These are phyloP conservation scores for Pempheris klunzingeri DNA, from an alignment of 2,797 vertebrate genomes.

Conservation along the genomic window DNA sequence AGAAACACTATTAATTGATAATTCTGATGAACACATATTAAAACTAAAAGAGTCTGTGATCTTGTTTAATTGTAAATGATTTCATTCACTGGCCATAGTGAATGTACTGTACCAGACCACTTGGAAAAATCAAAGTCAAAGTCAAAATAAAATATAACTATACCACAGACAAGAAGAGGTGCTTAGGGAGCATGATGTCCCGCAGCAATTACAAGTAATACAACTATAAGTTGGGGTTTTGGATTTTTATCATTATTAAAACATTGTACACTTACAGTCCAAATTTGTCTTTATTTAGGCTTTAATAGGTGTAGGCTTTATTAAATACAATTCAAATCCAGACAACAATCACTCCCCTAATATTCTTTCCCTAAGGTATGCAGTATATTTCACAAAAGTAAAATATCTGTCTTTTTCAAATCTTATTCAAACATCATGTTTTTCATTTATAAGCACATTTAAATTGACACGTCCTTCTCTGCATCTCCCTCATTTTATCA, in stretches of 20 bases:
- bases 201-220: background rate
- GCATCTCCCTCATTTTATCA: slow-evolving; percentile 16
- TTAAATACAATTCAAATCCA: slow-evolving; percentile 25
- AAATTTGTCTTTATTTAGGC: slow-evolving; percentile 5
- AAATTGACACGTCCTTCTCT: background rate
- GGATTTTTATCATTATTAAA: background rate
- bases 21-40: slow-evolving; percentile 33
- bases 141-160: background rate
- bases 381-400: slow-evolving; percentile 3
- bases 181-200: background rate
- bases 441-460: slow-evolving; percentile 14
- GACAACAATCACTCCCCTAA: background rate
- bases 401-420: background rate
- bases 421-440: background rate
- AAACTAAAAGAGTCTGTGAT: slow-evolving; percentile 30
- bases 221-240: background rate
- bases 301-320: background rate
- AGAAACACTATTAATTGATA: slow-evolving; percentile 15
- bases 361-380: background rate
- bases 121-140: background rate
- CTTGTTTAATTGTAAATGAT: slow-evolving; percentile 15
- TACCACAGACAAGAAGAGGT: background rate
- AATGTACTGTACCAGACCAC: background rate
- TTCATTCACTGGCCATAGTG: background rate
- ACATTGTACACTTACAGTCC: slow-evolving; percentile 1